These are phyloP conservation scores for Spilogale gracilis DNA, from an alignment of 2,113 vertebrate species.

Conservation along the genomic window DNA sequence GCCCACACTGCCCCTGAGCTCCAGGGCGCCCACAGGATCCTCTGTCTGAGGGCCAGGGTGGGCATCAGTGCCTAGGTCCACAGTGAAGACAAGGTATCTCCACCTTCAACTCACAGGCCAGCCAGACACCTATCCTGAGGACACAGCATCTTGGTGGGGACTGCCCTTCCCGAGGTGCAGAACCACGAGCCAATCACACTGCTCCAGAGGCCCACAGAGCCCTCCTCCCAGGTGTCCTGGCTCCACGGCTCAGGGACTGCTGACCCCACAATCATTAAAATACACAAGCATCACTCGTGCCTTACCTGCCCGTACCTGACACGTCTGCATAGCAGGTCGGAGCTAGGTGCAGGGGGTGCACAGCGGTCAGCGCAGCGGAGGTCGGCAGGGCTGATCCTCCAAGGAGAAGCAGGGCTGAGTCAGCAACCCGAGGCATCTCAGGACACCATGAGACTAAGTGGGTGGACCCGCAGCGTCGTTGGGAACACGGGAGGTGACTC, in stretches of 20 bases:
- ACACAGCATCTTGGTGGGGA: not conserved
- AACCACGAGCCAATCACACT: not conserved
- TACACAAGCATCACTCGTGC: not conserved
- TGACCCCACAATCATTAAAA: not conserved
- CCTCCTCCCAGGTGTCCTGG: not conserved
- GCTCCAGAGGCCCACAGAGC: not conserved
- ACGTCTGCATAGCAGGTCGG: not conserved
- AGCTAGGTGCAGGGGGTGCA: not conserved
- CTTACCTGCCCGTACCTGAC: too few species aligned
- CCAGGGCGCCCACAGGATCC: not conserved
- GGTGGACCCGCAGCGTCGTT: accelerated
- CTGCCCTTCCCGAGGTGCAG: not conserved
- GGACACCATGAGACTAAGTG: accelerated
- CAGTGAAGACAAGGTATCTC: not conserved
- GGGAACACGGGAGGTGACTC: not conserved
- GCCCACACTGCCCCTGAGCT: not conserved
- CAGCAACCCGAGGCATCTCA: not conserved
- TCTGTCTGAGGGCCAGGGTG: not conserved
- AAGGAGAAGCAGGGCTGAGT: not conserved
- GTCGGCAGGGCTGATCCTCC: too few species aligned
- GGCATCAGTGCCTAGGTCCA: not conserved
- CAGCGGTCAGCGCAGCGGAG: accelerated
- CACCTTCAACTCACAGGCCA: not conserved
- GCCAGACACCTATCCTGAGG: not conserved
- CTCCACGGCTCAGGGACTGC: not conserved